A percentile compares a stretch with the other conserved stretches of the same genome.
phyloP scores from a whole-genome alignment of 2,113 vertebrate species.

The Hucho hucho region DNA sequence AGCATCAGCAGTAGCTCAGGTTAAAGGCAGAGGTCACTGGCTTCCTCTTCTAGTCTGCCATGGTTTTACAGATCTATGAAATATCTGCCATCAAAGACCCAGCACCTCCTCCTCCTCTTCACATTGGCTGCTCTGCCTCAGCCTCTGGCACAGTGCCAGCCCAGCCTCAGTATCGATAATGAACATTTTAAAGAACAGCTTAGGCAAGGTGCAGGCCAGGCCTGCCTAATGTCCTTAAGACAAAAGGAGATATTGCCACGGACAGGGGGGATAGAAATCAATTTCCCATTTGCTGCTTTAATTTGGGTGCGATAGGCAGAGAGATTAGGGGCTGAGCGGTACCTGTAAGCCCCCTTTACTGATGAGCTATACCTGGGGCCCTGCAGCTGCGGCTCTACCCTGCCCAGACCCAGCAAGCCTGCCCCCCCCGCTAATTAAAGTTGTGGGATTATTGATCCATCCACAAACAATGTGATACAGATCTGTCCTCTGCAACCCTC shows the following conservation, averaged over 20 bases:
- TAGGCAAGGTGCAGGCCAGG: conserved; percentile 69
- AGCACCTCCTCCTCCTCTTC: conserved; percentile 59
- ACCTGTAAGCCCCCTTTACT: conserved; percentile 71
- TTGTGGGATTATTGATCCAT: conserved; percentile 72
- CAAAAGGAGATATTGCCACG: conserved; percentile 82
- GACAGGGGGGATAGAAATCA: conserved; percentile 79
- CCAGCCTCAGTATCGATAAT: conserved; percentile 73
- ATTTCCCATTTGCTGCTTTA: conserved; percentile 85
- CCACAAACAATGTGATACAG: conserved; percentile 74
- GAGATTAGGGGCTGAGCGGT: conserved; percentile 79
- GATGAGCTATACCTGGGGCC: conserved; percentile 73
- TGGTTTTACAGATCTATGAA: conserved; percentile 41
- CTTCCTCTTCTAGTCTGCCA: conserved; percentile 40
- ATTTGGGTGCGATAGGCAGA: conserved; percentile 76
- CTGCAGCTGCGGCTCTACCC: conserved; percentile 11
- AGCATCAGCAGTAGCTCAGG: conserved; percentile 59
- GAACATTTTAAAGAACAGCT: conserved; percentile 80
- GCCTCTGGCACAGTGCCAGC: conserved; percentile 63
- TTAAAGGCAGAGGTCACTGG: conserved; percentile 55
- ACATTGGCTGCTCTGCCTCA: conserved; percentile 23
- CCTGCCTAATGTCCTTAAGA: conserved; percentile 80
- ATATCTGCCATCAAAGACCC: conserved; percentile 49
- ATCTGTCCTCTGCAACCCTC: conserved; percentile 78
- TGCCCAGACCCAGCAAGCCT: conserved; percentile 50
- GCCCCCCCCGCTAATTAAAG: conserved; percentile 79